Base-by-base conservation (phyloP, 2,113 vertebrate genomes). In the Marcusenius ussheri region DNA sequence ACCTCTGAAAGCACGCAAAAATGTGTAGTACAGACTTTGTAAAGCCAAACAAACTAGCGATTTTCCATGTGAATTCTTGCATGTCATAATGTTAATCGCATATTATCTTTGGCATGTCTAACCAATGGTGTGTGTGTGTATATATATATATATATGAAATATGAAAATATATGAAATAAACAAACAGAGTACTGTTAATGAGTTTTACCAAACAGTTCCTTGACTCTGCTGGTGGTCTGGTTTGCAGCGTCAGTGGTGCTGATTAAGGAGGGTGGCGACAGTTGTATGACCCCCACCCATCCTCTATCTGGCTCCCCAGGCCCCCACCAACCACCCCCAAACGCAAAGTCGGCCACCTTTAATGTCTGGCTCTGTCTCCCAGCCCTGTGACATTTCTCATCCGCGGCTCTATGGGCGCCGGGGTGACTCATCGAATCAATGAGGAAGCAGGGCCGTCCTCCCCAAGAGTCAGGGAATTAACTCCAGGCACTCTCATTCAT, bases 351-450 rank as follows among this genome's bases (percentile, higher is more conserved):
- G 74, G 5, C 66, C 88, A 80, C 88, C 88, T 89, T 89, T 89
- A 80, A 89, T 80, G 88, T 89, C 66, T 80, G 70, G 66, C 70
- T 89, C 88, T 9, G 46, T 89, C 74, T 70, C 45, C 42, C 50
- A 85, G 83, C 56, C 50, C 35, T 95, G 94, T 95, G 93, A 93
- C 94, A 95, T 95, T 95, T 95, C 92, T 94, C 94, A 93, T 95
- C 93, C 94, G 92, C 93, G 93, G 92, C 35, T 92, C 93, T 92
- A 93, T 93, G 93, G 93, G 93, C 93, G 91, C 53, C 92, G 93
- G 91, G 94, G 94, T 96, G 95, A 96, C 92, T 96, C 95, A 95
- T 93, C 92, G 93, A 93, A 95, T 96, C 95, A 93, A 96, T 96
- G 95, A 90, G 83, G 93, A 91, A 93, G 92, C 92, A 91, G 91